Evolutionary conservation across 2,888 invertebrate genomes (phyloP), one percentile per base, ranked within the genome.

Genomic region (Calliopum simillimum): DNA sequence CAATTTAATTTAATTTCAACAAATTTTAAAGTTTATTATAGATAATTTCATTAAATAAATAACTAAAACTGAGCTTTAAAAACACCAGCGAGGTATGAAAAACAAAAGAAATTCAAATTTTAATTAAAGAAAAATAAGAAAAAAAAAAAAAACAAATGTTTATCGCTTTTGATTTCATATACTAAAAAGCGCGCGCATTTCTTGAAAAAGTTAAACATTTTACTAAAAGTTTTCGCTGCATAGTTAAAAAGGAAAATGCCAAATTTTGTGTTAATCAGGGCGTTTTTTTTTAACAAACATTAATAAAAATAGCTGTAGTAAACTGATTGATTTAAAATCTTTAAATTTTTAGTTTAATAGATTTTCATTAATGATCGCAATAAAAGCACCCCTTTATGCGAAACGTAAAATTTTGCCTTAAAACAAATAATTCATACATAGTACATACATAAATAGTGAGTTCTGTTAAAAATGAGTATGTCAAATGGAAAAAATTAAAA

Each of bases 1-100:
- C 61, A 68, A 53, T 62, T 62, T 61, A 69, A 69, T 63, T 68
- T 63, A 55, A 69, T 69, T 63, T 23, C 44, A 63, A 56, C 19
- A 67, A 49, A 49, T 49, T 67, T 58, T 59, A 58, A 59, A 59
- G 49, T 56, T 41, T 41, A 66, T 56, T 33, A 59, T 67, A 67
- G 46, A 59, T 59, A 67, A 58, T 33, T 67, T 49, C 49, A 59
- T 59, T 58, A 58, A 59, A 59, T 59, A 67, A 33, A 53, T 44
- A 46, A 25, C 44, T 65, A 65, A 53, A 49, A 67, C 58, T 67
- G 67, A 67, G 67, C 33, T 59, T 67, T 67, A 67, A 67, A 49
- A 67, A 67, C 67, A 67, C 47, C 67, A 67, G 67, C 49, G 67
- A 59, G 58, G n/a, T 49, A 16, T 44, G 58, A 43, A 49, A 53